Evolutionary conservation across 2,888 invertebrate species (phyloP).

Genomic region (Euspilapteryx auroguttella): DNA sequence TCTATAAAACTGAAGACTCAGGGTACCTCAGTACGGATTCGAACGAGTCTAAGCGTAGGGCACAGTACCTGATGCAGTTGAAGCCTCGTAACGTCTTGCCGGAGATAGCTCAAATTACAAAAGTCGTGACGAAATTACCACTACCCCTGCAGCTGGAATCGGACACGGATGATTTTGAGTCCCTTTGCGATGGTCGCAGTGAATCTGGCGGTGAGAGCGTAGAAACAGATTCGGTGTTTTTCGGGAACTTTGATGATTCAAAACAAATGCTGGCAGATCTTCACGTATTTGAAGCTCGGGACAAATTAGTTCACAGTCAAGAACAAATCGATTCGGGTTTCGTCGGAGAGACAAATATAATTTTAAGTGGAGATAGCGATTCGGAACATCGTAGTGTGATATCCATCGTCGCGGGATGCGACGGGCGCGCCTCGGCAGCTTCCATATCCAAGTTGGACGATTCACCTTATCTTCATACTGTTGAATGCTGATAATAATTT

Average conservation of each 20-base stretch:
- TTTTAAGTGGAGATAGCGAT: slow-evolving; percentile 49
- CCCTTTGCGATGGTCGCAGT: slow-evolving; percentile 76
- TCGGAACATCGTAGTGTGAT: slow-evolving; percentile 52
- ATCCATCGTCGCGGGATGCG: slow-evolving; percentile 42
- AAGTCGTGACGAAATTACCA: too few species aligned
- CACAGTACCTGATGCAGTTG: slow-evolving; percentile 44
- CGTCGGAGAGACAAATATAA: slow-evolving; percentile 46
- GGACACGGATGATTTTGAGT: slow-evolving; percentile 75
- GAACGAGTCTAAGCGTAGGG: slow-evolving; percentile 59
- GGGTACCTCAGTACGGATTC: slow-evolving; percentile 87
- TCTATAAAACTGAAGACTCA: slow-evolving; percentile 67
- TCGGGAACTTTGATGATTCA: slow-evolving; percentile 67
- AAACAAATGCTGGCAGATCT: slow-evolving; percentile 41
- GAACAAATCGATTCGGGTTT: slow-evolving; percentile 52
- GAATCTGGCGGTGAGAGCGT: slow-evolving; percentile 87
- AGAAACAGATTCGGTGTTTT: slow-evolving; percentile 85
- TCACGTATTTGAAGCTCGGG: slow-evolving; percentile 24
- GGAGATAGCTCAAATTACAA: not conserved
- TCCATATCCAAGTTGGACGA: slow-evolving; percentile 34
- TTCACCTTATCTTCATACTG: slow-evolving; percentile 32
- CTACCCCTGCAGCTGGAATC: slow-evolving; percentile 42
- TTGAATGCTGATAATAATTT: slow-evolving; percentile 25
- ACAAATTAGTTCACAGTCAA: slow-evolving; percentile 18
- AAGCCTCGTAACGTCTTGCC: slow-evolving; percentile 19
- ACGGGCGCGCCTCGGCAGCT: slow-evolving; percentile 29